A percentile compares a stretch with the other conserved stretches of the same genome.
Evolutionary conservation across 2,888 invertebrate species (phyloP).

Genomic region (Parascotia fuliginaria): DNA sequence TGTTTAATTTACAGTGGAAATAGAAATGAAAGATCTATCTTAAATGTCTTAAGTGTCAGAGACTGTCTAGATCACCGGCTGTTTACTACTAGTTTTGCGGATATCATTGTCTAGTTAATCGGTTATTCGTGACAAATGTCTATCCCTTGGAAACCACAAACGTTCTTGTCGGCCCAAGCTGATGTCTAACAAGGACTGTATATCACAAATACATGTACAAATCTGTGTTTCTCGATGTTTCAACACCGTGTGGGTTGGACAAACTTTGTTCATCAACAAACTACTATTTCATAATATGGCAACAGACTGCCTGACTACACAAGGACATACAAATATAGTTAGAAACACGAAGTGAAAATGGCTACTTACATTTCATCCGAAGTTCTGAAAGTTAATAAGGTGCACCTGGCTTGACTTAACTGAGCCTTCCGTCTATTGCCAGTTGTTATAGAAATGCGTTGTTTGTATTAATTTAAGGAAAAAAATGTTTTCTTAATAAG

Average conservation of each 20-base stretch:
- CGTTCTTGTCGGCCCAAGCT: constrained; percentile 10
- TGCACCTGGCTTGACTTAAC: constrained; percentile 42
- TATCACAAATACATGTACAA: constrained; percentile 24
- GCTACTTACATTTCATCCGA: constrained; percentile 38
- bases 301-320: constrained; percentile 40
- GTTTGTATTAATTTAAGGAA: background rate
- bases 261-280: constrained; percentile 49
- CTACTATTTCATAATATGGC: constrained; percentile 45
- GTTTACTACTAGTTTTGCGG: background rate
- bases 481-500: too few relatives aligned
- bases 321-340: constrained; percentile 31
- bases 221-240: constrained; percentile 25
- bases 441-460: constrained; percentile 29
- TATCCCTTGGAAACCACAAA: constrained; percentile 1
- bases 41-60: too few relatives aligned
- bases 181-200: constrained; percentile 27
- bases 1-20: too few relatives aligned
- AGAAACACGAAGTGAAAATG: constrained; percentile 33
- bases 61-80: too few relatives aligned
- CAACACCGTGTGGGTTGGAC: constrained; percentile 25
- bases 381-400: constrained; percentile 46
- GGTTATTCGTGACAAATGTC: background rate
- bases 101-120: background rate
- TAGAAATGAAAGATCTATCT: too few relatives aligned
- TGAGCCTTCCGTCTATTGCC: constrained; percentile 35